Evolutionary conservation across 2,113 vertebrate species (phyloP).

Genomic region (Salvator merianae): DNA sequence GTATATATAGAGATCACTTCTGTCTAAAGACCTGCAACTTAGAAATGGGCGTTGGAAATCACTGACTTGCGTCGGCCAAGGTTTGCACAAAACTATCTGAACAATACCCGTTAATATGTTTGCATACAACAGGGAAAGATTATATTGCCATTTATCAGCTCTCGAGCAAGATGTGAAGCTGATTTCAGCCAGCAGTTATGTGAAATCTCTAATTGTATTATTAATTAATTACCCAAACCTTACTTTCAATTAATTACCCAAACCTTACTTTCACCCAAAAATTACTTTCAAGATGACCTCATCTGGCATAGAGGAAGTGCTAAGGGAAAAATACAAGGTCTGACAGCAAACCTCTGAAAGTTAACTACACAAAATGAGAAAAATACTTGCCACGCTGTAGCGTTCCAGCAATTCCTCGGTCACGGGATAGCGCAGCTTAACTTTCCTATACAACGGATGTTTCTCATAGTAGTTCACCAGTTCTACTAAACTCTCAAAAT

Average conservation of each 20-base stretch:
- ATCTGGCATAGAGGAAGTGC: background rate
- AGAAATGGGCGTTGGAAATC: background rate
- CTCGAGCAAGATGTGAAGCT: background rate
- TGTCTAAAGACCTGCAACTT: background rate
- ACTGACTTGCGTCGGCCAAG: background rate
- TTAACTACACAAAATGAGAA: background rate
- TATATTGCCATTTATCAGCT: background rate
- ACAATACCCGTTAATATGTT: background rate
- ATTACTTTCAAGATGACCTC: background rate
- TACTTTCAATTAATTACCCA: too few species aligned
- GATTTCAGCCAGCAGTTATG: background rate
- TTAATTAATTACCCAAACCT: background rate
- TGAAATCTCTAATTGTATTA: background rate
- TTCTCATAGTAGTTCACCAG: conserved; percentile 91
- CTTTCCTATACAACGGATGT: conserved; percentile 91
- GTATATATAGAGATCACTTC: too few species aligned
- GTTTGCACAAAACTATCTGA: background rate
- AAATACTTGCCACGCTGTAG: conserved; percentile 82
- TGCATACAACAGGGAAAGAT: background rate
- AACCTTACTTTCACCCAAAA: too few species aligned
- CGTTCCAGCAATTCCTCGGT: conserved; percentile 88
- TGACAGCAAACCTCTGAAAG: background rate
- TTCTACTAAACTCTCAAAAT: conserved; percentile 94
- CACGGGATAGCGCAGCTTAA: conserved; percentile 93
- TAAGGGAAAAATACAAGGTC: background rate